Evolutionary conservation across 2,888 invertebrate genomes (phyloP), one percentile per base, ranked within the genome.

Genomic region (Leucophenga montana): DNA sequence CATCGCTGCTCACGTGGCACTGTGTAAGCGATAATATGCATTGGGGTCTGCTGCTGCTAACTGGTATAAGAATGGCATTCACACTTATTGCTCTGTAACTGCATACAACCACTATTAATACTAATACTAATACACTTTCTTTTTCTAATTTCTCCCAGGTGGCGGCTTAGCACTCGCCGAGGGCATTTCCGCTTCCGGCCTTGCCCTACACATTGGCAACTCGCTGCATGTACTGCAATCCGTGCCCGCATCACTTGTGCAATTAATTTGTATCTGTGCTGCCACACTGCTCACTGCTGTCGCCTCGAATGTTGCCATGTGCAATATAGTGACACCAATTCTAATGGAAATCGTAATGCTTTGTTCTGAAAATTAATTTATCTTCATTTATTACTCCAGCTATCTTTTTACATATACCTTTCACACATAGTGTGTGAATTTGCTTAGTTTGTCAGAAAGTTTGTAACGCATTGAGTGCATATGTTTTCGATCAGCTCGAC

Each of bases 131-230:
- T n/a, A 9, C 44, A 44, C 6, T 46, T 13, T 14, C 46, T 46
- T n/a, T 13, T 46, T 13, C 46, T 46, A 13, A 14, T 82, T 13
- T 27, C 53, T 53, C 22, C 27, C 80, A 92, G 93, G 96, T 57
- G 96, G 96, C 14, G 96, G 96, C 0, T 96, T 96, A 88, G 95
- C 96, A 0, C 90, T 97, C 67, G 95, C 96, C 0, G 93, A 94
- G 76, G 96, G 94, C 69, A 94, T 94, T 77, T 93, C 94, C 76
- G 92, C 90, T 3, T 95, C 95, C 0, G 94, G 94, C 0, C 91
- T 96, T 78, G 94, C 95, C 0, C 83, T 89, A 14, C 91, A 93
- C 89, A 91, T 96, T 56, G 95, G 95, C 0, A 85, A 90, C 0
- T 91, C 93, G 6, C 89, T 96, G 9, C 89, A 90, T 14, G 92